Percentiles rank a stretch among this genome's conserved stretches.
phyloP scores from a whole-genome alignment of 1,140 invertebrate species.

The Galendromus occidentalis region DNA sequence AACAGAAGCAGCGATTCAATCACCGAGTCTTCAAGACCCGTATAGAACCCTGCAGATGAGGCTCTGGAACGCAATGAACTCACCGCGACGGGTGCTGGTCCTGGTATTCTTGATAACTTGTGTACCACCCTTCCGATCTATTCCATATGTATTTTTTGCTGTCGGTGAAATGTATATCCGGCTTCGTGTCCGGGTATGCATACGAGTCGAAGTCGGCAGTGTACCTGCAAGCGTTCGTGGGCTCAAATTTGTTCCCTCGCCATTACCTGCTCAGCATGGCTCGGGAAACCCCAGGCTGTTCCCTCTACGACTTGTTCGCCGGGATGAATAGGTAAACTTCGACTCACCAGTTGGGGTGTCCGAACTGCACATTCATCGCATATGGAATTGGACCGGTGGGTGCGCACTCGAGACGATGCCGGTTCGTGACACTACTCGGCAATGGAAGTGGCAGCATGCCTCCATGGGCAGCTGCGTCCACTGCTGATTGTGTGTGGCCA shows the following conservation, averaged over 20 bases:
- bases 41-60: not conserved
- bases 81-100: slow-evolving; percentile 4
- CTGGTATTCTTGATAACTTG: slow-evolving; percentile 1
- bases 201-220: slow-evolving; percentile 5
- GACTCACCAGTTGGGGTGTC: not conserved
- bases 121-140: slow-evolving; percentile 11
- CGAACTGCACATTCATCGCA: slow-evolving; percentile 8
- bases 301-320: too few relatives aligned
- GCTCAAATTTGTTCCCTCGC: too few relatives aligned
- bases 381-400: slow-evolving; percentile 3
- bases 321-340: too few relatives aligned
- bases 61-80: not conserved
- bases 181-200: not conserved
- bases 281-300: too few relatives aligned
- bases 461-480: not conserved
- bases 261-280: too few relatives aligned
- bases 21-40: not conserved
- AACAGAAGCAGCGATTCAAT: too few relatives aligned
- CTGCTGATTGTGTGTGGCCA: not conserved
- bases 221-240: not conserved
- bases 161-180: slow-evolving; percentile 1
- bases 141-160: slow-evolving; percentile 9
- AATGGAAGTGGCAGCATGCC: not conserved
- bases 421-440: not conserved
- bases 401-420: slow-evolving; percentile 4